Evolutionary conservation across 1,140 invertebrate species (phyloP), one percentile per base, ranked within the genome.

Genomic region (Macrocentrus cingulum): DNA sequence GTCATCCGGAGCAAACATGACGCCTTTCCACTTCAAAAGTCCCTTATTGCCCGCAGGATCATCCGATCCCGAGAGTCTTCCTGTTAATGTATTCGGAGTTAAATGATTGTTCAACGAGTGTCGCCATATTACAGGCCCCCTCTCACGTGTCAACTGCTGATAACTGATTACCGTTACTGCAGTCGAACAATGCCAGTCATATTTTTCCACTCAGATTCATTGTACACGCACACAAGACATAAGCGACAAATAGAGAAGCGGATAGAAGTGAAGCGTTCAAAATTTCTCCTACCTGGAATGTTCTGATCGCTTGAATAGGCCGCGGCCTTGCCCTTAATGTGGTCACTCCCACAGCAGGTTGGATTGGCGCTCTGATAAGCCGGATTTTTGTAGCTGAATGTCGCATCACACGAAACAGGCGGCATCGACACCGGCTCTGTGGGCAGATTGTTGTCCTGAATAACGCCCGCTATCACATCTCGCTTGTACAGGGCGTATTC

Each of bases 11-110:
- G 85, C 85, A 65, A 91, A 84, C 67, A 88, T 84, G 8, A 89
- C 84, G 46, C 87, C 88, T 74, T 91, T 91, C 88, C 89, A 90
- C 78, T 91, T 91, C 4, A 85, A 61, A 18, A 86, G 68, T 4
- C 84, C 82, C 59, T 82, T 80, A 50, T 76, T 80, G 32, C 80
- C 79, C 16, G 37, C 75, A 3, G 74, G 79, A 64, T 80, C 72
- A n/a, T 80, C 71, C 8, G 57, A 65, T 39, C 67, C 69, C 56
- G 73, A 57, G 37, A 74, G 60, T 67, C 71, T 79, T 19, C 69
- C 77, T 75, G 34, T 50, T 41, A 36, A 46, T n/a, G n/a, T n/a
- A n/a, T n/a, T n/a, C n/a, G n/a, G n/a, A n/a, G n/a, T n/a, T n/a
- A n/a, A n/a, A n/a, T n/a, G n/a, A n/a, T n/a, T n/a, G n/a, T n/a